These are phyloP conservation scores for Neomorphus geoffroyi DNA, from an alignment of 2,797 vertebrate species.

Conservation along the genomic window DNA sequence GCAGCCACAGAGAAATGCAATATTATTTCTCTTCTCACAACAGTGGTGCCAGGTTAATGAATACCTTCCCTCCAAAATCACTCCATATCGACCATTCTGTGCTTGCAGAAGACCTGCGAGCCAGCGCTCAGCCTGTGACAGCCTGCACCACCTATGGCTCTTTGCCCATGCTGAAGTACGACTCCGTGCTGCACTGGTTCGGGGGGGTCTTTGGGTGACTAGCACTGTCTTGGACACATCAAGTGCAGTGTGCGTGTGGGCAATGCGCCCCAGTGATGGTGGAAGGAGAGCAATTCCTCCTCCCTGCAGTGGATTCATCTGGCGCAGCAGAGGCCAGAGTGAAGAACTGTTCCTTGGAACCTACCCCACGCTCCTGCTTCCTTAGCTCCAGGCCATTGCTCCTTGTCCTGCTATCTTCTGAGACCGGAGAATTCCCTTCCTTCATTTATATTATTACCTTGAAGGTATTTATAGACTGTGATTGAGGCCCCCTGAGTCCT, in stretches of 20 bases:
- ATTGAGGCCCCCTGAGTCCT: conserved; percentile 64
- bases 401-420: conserved; percentile 71
- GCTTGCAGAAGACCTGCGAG: background rate
- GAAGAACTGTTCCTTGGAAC: conserved; percentile 49
- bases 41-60: background rate
- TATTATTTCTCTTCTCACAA: background rate
- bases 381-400: conserved; percentile 73
- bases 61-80: background rate
- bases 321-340: background rate
- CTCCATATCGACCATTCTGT: background rate
- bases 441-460: conserved; percentile 76
- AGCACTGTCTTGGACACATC: background rate
- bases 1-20: background rate
- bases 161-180: background rate
- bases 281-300: conserved; percentile 17
- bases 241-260: background rate
- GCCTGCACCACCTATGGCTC: background rate
- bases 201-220: background rate
- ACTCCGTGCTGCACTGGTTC: background rate
- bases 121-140: rapidly evolving
- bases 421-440: conserved; percentile 66
- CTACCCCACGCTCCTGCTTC: conserved; percentile 34
- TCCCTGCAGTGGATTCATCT: conserved; percentile 33
- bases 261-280: background rate
- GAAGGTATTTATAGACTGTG: conserved; percentile 75